Conservation (phyloP, 2,113 vertebrate genomes). For the Fukomys damarensis region DNA sequence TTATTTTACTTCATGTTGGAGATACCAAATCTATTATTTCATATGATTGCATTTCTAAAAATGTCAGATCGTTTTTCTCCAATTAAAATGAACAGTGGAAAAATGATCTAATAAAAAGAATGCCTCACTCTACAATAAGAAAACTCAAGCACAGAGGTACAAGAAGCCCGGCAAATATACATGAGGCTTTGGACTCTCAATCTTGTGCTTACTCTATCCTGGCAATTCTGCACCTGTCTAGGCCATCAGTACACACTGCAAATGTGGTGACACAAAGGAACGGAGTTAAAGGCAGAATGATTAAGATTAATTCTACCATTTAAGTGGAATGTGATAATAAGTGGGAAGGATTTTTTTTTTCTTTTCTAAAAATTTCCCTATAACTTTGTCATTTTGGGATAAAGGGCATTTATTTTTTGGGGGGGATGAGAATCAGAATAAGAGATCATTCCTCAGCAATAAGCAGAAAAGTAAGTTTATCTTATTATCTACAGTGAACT, state of each 20-base stretch:
- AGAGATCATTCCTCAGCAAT: conserved; percentile 44
- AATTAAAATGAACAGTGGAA: conserved; percentile 20
- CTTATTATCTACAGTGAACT: conserved; percentile 43
- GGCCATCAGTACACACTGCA: not conserved
- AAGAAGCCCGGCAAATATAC: not conserved
- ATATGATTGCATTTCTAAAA: conserved; percentile 46
- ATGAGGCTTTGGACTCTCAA: not conserved
- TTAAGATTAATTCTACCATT: not conserved
- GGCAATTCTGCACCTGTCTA: not conserved
- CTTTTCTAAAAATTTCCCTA: conserved; percentile 30
- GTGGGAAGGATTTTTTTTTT: not conserved
- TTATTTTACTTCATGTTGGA: conserved; percentile 22
- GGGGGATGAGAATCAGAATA: conserved; percentile 5
- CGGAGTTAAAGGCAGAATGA: conserved; percentile 32
- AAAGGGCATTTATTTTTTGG: conserved; percentile 43
- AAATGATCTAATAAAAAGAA: not conserved
- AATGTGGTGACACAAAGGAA: not conserved
- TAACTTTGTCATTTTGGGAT: conserved; percentile 28
- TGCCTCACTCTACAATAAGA: not conserved
- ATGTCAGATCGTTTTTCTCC: not conserved
- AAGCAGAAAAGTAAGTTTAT: conserved; percentile 54
- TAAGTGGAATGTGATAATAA: conserved; percentile 9
- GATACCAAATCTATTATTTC: conserved; percentile 16
- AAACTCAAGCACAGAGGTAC: not conserved
- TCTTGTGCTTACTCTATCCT: not conserved